A percentile compares a stretch with the other conserved stretches of the same genome.
These are phyloP conservation scores for Copidosoma floridanum DNA, from an alignment of 1,140 invertebrate species.

Conservation along the genomic window DNA sequence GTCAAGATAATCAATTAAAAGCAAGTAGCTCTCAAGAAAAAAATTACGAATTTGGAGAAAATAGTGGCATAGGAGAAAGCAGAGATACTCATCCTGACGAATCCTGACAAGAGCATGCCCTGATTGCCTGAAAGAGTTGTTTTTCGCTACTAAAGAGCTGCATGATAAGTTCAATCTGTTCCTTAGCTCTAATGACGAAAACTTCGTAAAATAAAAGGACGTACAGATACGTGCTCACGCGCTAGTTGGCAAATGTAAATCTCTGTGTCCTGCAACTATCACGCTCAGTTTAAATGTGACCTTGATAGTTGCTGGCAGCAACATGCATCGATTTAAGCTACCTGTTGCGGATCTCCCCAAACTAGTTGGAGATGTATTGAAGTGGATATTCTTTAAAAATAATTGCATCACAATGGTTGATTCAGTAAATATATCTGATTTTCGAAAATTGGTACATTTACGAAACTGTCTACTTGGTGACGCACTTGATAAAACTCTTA, in stretches of 20 bases:
- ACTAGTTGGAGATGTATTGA: background rate
- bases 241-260: background rate
- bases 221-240: background rate
- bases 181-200: background rate
- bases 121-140: background rate
- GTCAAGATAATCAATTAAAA: background rate
- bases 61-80: background rate
- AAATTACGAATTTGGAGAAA: background rate
- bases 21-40: background rate
- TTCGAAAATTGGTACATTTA: background rate
- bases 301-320: background rate
- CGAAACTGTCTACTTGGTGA: background rate
- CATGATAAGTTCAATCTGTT: background rate
- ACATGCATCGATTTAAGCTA: background rate
- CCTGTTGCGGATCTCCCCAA: background rate
- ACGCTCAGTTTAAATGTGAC: background rate
- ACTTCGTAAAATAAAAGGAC: background rate
- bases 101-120: background rate
- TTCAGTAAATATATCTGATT: background rate
- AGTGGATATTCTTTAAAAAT: background rate
- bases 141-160: background rate
- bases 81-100: background rate
- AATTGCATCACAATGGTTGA: background rate
- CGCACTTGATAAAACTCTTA: background rate
- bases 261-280: background rate